Conservation (phyloP, 1,140 invertebrate genomes). For the Aphaenogaster ashmeadi region DNA sequence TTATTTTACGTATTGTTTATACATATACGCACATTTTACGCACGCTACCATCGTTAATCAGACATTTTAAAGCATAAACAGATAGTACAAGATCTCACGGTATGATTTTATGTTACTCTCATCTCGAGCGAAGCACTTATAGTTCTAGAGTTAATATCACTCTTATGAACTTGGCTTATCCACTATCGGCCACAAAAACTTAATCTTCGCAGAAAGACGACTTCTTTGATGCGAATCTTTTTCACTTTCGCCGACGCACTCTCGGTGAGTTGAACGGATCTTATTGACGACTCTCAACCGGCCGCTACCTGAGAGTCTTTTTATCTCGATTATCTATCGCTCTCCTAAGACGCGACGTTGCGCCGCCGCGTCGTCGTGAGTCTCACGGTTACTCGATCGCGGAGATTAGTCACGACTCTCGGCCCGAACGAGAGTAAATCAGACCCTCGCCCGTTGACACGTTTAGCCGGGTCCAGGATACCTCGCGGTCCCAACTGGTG, state of each 20-base stretch:
- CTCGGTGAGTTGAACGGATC: not conserved
- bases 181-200: not conserved
- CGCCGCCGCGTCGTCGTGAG: constrained; percentile 62
- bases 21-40: not conserved
- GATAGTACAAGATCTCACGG: not conserved
- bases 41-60: not conserved
- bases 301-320: constrained; percentile 43
- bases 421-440: constrained; percentile 81
- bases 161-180: not conserved
- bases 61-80: constrained; percentile 5
- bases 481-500: constrained; percentile 9
- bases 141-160: not conserved
- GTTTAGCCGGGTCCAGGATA: constrained; percentile 66
- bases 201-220: not conserved
- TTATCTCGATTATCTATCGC: constrained; percentile 64
- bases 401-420: constrained; percentile 78
- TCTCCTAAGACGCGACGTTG: constrained; percentile 18
- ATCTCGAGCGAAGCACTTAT: not conserved
- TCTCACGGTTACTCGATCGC: constrained; percentile 81
- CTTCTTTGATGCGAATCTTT: constrained; percentile 1
- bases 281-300: constrained; percentile 37
- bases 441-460: constrained; percentile 77
- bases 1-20: constrained; percentile 3
- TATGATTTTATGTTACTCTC: constrained; percentile 2
- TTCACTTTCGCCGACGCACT: constrained; percentile 28